These are phyloP conservation scores for Cladopsammia gracilis DNA, from an alignment of 64 coral and sea anemone species.

Conservation along the genomic window DNA sequence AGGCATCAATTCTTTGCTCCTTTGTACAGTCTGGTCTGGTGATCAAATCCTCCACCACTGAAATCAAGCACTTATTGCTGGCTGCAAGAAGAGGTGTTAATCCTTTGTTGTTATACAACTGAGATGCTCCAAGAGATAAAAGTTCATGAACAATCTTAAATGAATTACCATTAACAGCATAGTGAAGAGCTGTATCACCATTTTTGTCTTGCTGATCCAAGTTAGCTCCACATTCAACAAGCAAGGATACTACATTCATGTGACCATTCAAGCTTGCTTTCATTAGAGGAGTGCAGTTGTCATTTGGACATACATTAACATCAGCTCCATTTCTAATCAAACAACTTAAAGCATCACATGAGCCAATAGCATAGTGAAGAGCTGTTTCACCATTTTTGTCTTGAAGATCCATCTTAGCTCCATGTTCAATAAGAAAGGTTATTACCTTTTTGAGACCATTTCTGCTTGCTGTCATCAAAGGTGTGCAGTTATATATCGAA, in stretches of 20 bases:
- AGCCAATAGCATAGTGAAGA: no score
- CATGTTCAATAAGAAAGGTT: neutral
- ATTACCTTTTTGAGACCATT: neutral
- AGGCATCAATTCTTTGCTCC: conserved; percentile 23
- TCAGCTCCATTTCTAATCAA: neutral
- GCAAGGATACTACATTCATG: neutral
- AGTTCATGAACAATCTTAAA: neutral
- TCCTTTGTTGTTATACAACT: conserved; percentile 41
- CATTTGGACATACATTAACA: neutral
- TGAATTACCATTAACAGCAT: neutral
- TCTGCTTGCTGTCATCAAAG: conserved; percentile 42
- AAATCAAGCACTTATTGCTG: conserved; percentile 27
- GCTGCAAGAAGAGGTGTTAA: conserved; percentile 50
- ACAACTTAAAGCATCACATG: no score
- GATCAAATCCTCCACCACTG: conserved; percentile 54
- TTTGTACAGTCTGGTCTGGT: neutral
- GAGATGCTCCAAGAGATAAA: neutral
- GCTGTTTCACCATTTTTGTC: no score
- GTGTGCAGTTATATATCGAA: conserved; percentile 45
- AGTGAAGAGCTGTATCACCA: neutral
- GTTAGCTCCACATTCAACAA: neutral
- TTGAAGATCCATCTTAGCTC: no score
- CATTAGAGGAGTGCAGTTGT: neutral
- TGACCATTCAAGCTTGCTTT: neutral
- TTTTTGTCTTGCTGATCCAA: neutral